A percentile compares a stretch with the other conserved stretches of the same genome.
Evolutionary conservation across 2,888 invertebrate species (phyloP).

Genomic region (Notodonta dromedarius): DNA sequence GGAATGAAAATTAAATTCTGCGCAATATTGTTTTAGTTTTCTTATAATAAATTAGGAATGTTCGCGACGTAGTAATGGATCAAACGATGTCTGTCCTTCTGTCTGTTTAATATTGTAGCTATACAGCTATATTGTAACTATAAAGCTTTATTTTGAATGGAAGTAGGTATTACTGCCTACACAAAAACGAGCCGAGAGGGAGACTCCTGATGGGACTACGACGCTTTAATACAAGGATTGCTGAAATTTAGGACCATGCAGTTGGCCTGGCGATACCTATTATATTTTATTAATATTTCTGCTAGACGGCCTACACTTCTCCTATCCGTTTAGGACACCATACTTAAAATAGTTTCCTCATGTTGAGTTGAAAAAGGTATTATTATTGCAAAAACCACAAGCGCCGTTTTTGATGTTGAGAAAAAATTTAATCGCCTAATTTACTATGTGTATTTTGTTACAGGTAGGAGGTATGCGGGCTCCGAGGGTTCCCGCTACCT

Average conservation of each 20-base stretch:
- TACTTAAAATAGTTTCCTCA: too few species aligned
- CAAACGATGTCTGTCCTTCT: background rate
- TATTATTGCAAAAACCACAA: background rate
- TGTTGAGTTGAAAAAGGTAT: too few species aligned
- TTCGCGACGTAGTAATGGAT: background rate
- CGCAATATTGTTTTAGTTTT: slow-evolving; percentile 1
- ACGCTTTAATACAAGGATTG: too few species aligned
- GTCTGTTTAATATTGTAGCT: background rate
- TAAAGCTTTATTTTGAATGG: background rate
- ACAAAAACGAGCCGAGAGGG: too few species aligned
- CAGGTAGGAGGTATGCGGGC: slow-evolving; percentile 82
- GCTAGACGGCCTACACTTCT: too few species aligned
- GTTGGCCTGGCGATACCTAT: too few species aligned
- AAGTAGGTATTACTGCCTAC: too few species aligned
- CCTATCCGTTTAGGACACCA: too few species aligned
- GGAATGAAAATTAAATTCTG: background rate
- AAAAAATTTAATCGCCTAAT: slow-evolving; percentile 21
- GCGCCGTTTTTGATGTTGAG: background rate
- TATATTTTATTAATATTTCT: too few species aligned
- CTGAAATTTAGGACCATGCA: too few species aligned
- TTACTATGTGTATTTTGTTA: slow-evolving; percentile 51
- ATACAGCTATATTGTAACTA: too few species aligned
- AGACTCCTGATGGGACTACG: too few species aligned
- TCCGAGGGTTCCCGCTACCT: slow-evolving; percentile 78
- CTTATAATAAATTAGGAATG: slow-evolving; percentile 10